Base-by-base conservation (phyloP, 2,888 invertebrate species). In the Pegoplata infirma region DNA sequence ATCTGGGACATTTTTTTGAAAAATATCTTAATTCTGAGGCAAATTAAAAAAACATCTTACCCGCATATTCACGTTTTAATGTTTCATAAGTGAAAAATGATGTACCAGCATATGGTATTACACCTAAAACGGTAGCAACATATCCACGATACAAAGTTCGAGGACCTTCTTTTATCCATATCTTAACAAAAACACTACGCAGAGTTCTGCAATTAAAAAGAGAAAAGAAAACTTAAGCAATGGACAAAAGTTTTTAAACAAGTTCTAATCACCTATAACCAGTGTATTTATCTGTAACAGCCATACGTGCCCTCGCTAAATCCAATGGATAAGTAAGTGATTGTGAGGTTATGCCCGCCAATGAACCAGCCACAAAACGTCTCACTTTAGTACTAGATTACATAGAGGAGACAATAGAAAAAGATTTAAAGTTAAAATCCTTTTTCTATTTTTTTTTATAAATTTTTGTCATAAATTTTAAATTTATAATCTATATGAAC, bases 11-110 rank as follows among this genome's bases (percentile, higher is more conserved):
- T n/a, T n/a, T n/a, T n/a, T n/a, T n/a, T n/a, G n/a, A n/a, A n/a
- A n/a, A n/a, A n/a, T n/a, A n/a, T n/a, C n/a, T n/a, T n/a, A n/a
- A n/a, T n/a, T n/a, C n/a, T n/a, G n/a, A n/a, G n/a, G n/a, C n/a
- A n/a, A n/a, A n/a, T n/a, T n/a, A n/a, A n/a, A n/a, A n/a, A 4
- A 28, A 28, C 28, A 28, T 64, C 61, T 74, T 88, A 96, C 96
- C 94, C 85, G 91, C 90, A 85, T 96, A 93, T 84, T 93, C 90
- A 77, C 93, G 93, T 89, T 99, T 99, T 23, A 99, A 91, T 0
- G 96, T 95, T 90, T 99, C 99, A 88, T 98, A 99, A 0, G 97
- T 99, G 90, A 95, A 98, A 91, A 99, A 99, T 14, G 98, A 97
- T 61, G 96, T 95, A 3, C 99, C 99, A 0, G 99, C 98, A 90